A percentile compares a stretch with the other conserved stretches of the same genome.
phyloP scores from a whole-genome alignment of 1,140 invertebrate species.

The Psix sp. region DNA sequence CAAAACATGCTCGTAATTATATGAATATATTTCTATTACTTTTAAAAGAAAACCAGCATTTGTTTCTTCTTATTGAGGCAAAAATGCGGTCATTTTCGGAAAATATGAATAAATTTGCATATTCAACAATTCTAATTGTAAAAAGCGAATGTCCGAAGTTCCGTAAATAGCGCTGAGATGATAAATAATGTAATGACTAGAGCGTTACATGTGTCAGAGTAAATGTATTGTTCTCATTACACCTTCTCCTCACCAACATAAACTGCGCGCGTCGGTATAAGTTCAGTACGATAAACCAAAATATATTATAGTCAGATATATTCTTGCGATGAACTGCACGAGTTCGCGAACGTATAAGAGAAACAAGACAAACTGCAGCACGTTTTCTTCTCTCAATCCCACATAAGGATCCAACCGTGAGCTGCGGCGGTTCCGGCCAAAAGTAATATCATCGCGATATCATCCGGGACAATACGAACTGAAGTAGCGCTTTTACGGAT shows the following conservation, averaged over 20 bases:
- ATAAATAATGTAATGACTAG: constrained; percentile 66
- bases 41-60: too few species aligned
- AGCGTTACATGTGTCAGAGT: constrained; percentile 64
- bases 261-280: constrained; percentile 33
- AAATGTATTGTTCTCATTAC: constrained; percentile 67
- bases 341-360: constrained; percentile 29
- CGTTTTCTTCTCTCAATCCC: constrained; percentile 37
- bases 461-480: constrained; percentile 47
- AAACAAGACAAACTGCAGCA: constrained; percentile 27
- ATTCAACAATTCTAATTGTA: too few species aligned
- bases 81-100: too few species aligned
- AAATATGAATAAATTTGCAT: too few species aligned
- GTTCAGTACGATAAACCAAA: constrained; percentile 38
- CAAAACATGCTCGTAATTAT: too few species aligned
- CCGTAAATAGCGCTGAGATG: constrained; percentile 64
- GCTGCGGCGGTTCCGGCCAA: constrained; percentile 31
- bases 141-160: constrained; percentile 38
- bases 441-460: constrained; percentile 55
- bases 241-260: constrained; percentile 20
- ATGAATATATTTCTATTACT: too few species aligned
- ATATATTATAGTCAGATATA: constrained; percentile 48
- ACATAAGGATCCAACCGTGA: constrained; percentile 35
- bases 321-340: constrained; percentile 38
- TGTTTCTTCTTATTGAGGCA: too few species aligned
- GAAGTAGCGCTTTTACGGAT: constrained; percentile 53